Evolutionary conservation across 2,113 vertebrate species (phyloP).

Genomic region (Scolopax mira): DNA sequence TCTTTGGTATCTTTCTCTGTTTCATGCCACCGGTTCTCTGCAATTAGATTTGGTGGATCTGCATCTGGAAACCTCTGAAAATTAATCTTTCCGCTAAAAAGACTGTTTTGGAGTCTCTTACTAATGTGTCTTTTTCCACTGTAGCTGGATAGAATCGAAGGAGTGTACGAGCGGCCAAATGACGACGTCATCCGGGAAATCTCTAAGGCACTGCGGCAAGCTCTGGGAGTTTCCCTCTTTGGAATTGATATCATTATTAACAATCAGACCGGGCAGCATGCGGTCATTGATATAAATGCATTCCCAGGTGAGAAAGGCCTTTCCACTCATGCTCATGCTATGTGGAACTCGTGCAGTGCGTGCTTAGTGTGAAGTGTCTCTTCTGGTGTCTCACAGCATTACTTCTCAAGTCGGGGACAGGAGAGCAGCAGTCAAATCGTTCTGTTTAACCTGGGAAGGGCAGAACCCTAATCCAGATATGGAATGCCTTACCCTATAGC

Average conservation of each 20-base stretch:
- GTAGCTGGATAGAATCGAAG: conserved; percentile 94
- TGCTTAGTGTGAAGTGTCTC: not conserved
- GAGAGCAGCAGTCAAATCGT: not conserved
- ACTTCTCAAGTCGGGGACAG: not conserved
- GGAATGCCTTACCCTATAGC: not conserved
- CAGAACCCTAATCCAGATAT: not conserved
- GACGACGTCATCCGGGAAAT: conserved; percentile 93
- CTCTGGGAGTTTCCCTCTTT: conserved; percentile 92
- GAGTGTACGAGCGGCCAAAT: conserved; percentile 88
- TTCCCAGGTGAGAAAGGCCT: conserved; percentile 86
- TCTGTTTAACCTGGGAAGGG: not conserved
- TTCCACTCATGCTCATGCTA: not conserved
- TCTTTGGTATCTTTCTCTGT: conserved; percentile 19
- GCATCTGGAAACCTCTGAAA: conserved; percentile 36
- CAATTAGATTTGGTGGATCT: conserved; percentile 8
- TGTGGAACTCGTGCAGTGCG: not conserved
- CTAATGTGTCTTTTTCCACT: not conserved
- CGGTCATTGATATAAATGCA: conserved; percentile 97
- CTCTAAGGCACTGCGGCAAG: conserved; percentile 86
- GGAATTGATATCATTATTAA: conserved; percentile 98
- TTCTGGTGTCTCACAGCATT: not conserved
- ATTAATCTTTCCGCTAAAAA: not conserved
- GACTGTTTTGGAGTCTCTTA: not conserved
- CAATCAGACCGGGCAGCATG: conserved; percentile 95
- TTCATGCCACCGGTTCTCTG: not conserved